Evolutionary conservation across 2,113 vertebrate genomes (phyloP), one percentile per base, ranked within the genome.

Genomic region (Laticauda laticaudata): DNA sequence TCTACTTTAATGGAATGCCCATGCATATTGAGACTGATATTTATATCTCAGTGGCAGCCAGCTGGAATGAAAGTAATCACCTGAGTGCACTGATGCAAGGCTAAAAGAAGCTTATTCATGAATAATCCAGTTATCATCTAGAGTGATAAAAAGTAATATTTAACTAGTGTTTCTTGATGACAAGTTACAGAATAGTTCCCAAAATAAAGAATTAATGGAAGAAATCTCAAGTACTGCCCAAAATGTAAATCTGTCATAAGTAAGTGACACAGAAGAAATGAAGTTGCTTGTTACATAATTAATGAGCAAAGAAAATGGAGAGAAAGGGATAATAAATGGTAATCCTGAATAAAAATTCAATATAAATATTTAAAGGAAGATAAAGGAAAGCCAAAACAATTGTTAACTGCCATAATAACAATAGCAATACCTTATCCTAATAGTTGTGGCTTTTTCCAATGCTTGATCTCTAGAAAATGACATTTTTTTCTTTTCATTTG

Each of bases 141-240:
- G 0, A 5, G 93, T 93, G 92, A 89, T 39, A 45, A 91, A 39
- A 94, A 94, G 34, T 93, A 95, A 92, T 94, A 92, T 92, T 95
- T 95, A 94, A 93, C 87, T 95, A 75, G 23, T 48, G 69, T 95
- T 93, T 93, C 26, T 53, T 91, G 87, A 56, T 14, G 88, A 88
- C 29, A 81, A 75, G 39, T 59, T 92, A 86, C 23, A 26, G 53
- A 39, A 94, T 92, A 94, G 94, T 89, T 87, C 88, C 26, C 51
- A 8, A 69, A 51, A 4, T 61, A 54, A 23, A 26, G 21, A 54
- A 2, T 59, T 69, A 55, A 88, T 43, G 20, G 7, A 92, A 92
- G 5, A n/a, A 57, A 59, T 61, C 45, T 87, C 85, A 88, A 54
- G 64, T 39, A 39, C 56, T 57, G 24, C 48, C 51, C 11, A 51